Evolutionary conservation across 2,888 invertebrate species (phyloP).

Genomic region (Lissonota sp.): DNA sequence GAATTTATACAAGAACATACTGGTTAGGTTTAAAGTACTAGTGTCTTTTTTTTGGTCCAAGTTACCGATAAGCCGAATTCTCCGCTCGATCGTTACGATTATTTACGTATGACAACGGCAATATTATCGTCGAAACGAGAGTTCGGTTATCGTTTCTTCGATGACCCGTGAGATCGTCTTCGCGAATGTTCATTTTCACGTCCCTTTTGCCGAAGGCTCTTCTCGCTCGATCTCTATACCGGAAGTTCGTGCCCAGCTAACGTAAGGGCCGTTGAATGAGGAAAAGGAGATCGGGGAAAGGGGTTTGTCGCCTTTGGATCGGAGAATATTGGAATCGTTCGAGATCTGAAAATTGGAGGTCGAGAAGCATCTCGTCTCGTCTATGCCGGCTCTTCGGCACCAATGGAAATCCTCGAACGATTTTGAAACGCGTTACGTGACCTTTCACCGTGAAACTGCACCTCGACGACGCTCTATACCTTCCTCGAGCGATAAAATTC

Average conservation of each 20-base stretch:
- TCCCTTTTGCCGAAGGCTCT: neutral
- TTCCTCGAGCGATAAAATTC: constrained; percentile 39
- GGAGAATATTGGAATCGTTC: constrained; percentile 42
- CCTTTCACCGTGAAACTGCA: constrained; percentile 49
- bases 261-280: neutral
- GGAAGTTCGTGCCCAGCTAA: constrained; percentile 14
- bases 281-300: neutral
- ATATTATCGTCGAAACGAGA: neutral
- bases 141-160: neutral
- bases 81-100: neutral
- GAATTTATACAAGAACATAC: too few species aligned
- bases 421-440: constrained; percentile 44
- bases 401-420: constrained; percentile 29
- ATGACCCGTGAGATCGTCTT: constrained; percentile 21
- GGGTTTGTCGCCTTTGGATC: neutral
- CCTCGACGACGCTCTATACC: constrained; percentile 13
- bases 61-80: too few species aligned
- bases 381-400: constrained; percentile 1
- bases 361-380: constrained; percentile 22
- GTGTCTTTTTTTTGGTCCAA: too few species aligned
- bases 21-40: too few species aligned
- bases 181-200: constrained; percentile 12
- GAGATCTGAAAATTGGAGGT: constrained; percentile 38
- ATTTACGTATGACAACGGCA: neutral
- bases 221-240: constrained; percentile 7